Percentiles rank a stretch among this genome's conserved stretches.
Evolutionary conservation across 2,888 invertebrate species (phyloP).

Genomic region (Habroteleia sp.): DNA sequence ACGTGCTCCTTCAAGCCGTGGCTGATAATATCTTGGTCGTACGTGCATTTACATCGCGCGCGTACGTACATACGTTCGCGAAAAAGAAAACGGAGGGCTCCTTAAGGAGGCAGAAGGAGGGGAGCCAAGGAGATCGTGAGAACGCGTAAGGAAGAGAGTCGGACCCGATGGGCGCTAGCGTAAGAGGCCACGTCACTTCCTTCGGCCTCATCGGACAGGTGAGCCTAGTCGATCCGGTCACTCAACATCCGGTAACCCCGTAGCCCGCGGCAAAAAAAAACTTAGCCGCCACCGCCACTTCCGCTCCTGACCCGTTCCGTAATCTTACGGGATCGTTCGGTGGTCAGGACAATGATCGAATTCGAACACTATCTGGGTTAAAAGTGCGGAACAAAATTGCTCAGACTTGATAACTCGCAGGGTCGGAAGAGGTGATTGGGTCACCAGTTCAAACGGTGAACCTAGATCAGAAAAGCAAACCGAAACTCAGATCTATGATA

Average conservation of each 20-base stretch:
- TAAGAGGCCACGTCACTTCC: slow-evolving; percentile 66
- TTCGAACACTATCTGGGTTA: slow-evolving; percentile 28
- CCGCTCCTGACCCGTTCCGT: slow-evolving; percentile 28
- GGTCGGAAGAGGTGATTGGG: no score
- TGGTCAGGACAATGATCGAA: slow-evolving; percentile 1
- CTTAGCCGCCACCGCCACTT: slow-evolving; percentile 41
- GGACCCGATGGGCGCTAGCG: slow-evolving; percentile 51
- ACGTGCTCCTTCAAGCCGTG: slow-evolving; percentile 67
- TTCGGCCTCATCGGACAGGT: slow-evolving; percentile 62
- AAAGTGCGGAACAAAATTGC: background rate
- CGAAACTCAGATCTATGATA: no score
- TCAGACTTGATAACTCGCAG: background rate
- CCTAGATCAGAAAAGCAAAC: no score
- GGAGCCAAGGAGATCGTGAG: slow-evolving; percentile 73
- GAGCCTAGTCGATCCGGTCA: slow-evolving; percentile 75
- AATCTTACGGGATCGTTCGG: slow-evolving; percentile 9
- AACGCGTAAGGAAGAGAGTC: slow-evolving; percentile 70
- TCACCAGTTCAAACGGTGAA: no score
- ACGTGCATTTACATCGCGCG: slow-evolving; percentile 49
- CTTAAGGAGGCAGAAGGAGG: slow-evolving; percentile 46
- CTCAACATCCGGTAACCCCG: slow-evolving; percentile 75
- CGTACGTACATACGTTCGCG: slow-evolving; percentile 40
- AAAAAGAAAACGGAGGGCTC: slow-evolving; percentile 32
- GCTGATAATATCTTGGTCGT: slow-evolving; percentile 61
- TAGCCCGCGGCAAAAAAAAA: slow-evolving; percentile 68